Evolutionary conservation across 2,113 vertebrate species (phyloP), one percentile per base, ranked within the genome.

Genomic region (Cettia cetti): DNA sequence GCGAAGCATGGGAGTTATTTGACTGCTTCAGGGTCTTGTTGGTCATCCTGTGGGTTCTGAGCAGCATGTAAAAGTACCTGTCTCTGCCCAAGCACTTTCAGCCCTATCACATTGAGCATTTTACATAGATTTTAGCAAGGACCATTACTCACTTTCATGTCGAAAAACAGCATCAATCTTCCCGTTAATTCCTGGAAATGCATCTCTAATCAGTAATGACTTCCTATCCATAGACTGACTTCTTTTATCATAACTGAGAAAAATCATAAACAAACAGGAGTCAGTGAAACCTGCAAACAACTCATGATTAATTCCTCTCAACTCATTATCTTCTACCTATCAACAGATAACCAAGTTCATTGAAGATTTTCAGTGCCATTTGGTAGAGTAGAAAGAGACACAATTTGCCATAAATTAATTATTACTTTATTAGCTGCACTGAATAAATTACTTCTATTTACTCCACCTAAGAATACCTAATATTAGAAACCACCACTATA

Each of bases 111-210:
- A 28, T 1, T 15, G 8, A 86, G 11, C 3, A 47, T 45, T 90
- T 86, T 3, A 23, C 27, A 26, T 0, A 44, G 44, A 33, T n/a
- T 86, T 92, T 66, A 37, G 37, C 42, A 33, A 56, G 35, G 90
- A 37, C 1, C 10, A 5, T 15, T 59, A 86, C 82, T 94, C 95
- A 98, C 98, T 98, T 37, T 97, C 70, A 23, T 97, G 92, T 95
- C 98, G 98, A 75, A 91, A 95, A 57, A 54, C 98, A 66, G 98
- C 98, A 68, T 99, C 97, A 0, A 98, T 82, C 61, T 98, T 98
- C 3, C 98, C 98, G 33, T 92, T 95, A 77, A 99, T 98, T 86
- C 98, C 98, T 42, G 98, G 98, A 74, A 99, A 98, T 79, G 91
- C 89, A 7, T 93, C 59, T 94, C 96, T 97, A 65, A 97, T 96